phyloP scores from a whole-genome alignment of 2,113 vertebrate genomes.

The Cochlearius cochlearius region DNA sequence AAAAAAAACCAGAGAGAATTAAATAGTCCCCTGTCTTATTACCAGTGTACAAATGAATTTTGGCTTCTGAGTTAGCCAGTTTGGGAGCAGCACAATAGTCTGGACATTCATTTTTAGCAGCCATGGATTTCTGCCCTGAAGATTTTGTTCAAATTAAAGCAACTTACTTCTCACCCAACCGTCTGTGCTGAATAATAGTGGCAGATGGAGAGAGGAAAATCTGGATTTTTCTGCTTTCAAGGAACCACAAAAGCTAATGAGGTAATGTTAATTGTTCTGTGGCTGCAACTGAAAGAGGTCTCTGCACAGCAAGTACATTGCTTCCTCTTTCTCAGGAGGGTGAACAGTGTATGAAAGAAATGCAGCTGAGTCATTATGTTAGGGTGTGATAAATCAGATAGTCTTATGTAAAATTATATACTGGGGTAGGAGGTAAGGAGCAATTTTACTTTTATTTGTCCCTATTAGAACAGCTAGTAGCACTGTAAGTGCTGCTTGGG shows the following conservation, averaged over 20 bases:
- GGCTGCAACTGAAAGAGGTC: background rate
- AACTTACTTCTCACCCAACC: background rate
- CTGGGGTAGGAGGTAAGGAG: background rate
- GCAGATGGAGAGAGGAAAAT: conserved; percentile 43
- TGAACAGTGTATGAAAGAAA: background rate
- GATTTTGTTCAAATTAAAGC: conserved; percentile 39
- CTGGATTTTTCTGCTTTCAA: conserved; percentile 40
- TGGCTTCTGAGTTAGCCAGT: background rate
- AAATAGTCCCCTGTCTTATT: background rate
- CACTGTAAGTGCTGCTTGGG: background rate
- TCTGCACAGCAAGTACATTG: background rate
- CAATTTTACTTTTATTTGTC: background rate
- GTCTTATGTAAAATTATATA: background rate
- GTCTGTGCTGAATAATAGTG: conserved; percentile 23
- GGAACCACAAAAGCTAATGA: conserved; percentile 48
- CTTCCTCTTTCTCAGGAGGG: background rate
- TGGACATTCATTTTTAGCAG: background rate
- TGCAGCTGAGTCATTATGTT: background rate
- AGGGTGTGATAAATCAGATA: background rate
- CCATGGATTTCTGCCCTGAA: background rate
- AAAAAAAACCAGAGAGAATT: background rate
- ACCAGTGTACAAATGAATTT: background rate
- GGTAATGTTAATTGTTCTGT: conserved; percentile 21
- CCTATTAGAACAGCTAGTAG: background rate
- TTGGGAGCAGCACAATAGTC: background rate